Evolutionary conservation across 2,888 invertebrate species (phyloP).

Genomic region (Oscheius myriophilus): DNA sequence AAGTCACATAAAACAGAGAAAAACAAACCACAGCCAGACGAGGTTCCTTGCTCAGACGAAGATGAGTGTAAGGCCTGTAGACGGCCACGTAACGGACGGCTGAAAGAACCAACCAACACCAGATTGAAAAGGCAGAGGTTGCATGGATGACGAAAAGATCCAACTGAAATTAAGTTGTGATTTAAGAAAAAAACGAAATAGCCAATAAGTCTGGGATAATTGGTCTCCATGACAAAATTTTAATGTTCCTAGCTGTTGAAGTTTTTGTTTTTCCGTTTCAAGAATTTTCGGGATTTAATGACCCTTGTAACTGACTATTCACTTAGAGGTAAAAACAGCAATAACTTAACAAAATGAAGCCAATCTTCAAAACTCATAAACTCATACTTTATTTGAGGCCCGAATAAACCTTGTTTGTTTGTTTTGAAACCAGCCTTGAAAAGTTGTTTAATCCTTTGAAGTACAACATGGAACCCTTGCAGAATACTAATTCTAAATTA

Average conservation of each 20-base stretch:
- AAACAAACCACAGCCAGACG: conserved; percentile 57
- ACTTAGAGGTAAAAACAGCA: too few relatives aligned
- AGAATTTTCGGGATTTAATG: too few relatives aligned
- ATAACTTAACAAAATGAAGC: too few relatives aligned
- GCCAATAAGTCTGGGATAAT: neutral
- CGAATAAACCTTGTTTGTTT: too few relatives aligned
- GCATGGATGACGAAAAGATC: conserved; percentile 66
- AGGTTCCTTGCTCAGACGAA: conserved; percentile 62
- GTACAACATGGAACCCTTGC: too few relatives aligned
- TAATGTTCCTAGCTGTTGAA: conserved; percentile 9
- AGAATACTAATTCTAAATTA: too few relatives aligned
- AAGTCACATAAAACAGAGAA: too few relatives aligned
- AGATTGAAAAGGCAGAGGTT: conserved; percentile 64
- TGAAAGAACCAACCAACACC: conserved; percentile 67
- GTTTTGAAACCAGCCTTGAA: too few relatives aligned
- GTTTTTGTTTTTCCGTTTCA: neutral
- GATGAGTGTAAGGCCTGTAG: conserved; percentile 65
- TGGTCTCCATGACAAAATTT: neutral
- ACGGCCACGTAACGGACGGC: conserved; percentile 66
- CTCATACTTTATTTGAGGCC: too few relatives aligned
- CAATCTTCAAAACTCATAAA: too few relatives aligned
- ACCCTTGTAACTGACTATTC: too few relatives aligned
- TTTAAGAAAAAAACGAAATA: neutral
- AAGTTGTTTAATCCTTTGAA: too few relatives aligned
- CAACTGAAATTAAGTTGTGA: conserved; percentile 44